Base-by-base conservation (phyloP, 2,797 vertebrate genomes). In the Bovichtus variegatus region DNA sequence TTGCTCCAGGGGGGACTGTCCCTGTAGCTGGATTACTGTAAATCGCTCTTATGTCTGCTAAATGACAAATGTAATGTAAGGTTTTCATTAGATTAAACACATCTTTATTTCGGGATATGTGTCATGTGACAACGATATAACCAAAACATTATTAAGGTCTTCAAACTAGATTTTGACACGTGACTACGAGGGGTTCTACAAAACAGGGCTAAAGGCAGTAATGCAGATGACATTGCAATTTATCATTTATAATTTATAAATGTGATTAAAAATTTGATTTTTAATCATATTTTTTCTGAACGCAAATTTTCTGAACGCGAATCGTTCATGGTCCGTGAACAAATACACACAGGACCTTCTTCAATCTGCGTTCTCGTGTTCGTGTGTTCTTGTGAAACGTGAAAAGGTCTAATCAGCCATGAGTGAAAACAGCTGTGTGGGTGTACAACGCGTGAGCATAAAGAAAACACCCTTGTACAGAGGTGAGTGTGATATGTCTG, bases 391-490 rank as follows among this genome's bases (percentile, higher is more conserved):
- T 31, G 31, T 31, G 31, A 31, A 31, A 31, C 31, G n/a, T n/a
- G n/a, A n/a, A 65, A 65, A 55, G 10, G 12, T 57, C 15, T 70
- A 18, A 38, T 76, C 31, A 41, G 54, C 12, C 51, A 40, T 64
- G 21, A 61, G 25, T 41, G 25, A 64, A 74, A 64, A 71, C n/a
- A 60, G 18, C 18, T 19, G 15, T 43, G 7, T 16, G 51, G 2
- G 21, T 60, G 44, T 18, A 23, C 13, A 44, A 9, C 15, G 29
- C 36, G 27, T 9, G 13, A 43, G n/a, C 21, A 41, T 21, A 21
- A 41, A 25, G 6, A 40, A 47, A 4, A 51, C 44, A 31, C 34
- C 2, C 6, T 19, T 50, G 9, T 57, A 4, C 23, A 47, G 6
- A 44, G 13, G 10, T 27, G 40, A 76, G n/a, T 36, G 38, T 8